Evolutionary conservation across 2,797 vertebrate species (phyloP).

Genomic region (Lithobates sylvaticus): DNA sequence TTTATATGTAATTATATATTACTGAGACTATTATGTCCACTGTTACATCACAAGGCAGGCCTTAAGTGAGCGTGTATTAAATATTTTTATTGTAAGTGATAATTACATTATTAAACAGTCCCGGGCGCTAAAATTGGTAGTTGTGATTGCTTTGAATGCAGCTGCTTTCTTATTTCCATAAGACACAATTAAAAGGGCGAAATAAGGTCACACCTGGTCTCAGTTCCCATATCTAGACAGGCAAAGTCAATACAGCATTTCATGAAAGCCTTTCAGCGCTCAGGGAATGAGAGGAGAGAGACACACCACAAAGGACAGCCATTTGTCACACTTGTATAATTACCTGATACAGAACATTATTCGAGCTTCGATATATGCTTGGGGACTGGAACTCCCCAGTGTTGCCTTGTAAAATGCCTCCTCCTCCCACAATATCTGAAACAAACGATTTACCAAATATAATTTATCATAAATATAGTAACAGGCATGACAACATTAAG

Average conservation of each 20-base stretch:
- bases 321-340: constrained; percentile 2
- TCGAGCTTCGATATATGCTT: constrained; percentile 69
- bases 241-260: background rate
- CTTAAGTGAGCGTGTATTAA: background rate
- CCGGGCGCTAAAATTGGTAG: background rate
- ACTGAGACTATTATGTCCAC: background rate
- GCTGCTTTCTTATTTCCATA: constrained; percentile 21
- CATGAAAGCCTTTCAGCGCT: constrained; percentile 30
- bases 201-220: constrained; percentile 17
- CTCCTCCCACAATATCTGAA: constrained; percentile 80
- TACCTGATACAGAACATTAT: constrained; percentile 79
- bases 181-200: constrained; percentile 2
- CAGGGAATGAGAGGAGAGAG: background rate
- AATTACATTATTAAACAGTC: constrained; percentile 31
- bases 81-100: constrained; percentile 17
- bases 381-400: constrained; percentile 77
- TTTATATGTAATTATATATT: constrained; percentile 22
- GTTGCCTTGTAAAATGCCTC: constrained; percentile 79
- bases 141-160: constrained; percentile 15
- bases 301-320: background rate
- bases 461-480: background rate
- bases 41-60: background rate
- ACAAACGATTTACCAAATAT: background rate
- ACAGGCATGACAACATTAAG: too few species aligned
- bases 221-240: constrained; percentile 4